A percentile compares a stretch with the other conserved stretches of the same genome.
Evolutionary conservation across 2,113 vertebrate genomes (phyloP).

Genomic region (Cyphomyrus discorhynchus): DNA sequence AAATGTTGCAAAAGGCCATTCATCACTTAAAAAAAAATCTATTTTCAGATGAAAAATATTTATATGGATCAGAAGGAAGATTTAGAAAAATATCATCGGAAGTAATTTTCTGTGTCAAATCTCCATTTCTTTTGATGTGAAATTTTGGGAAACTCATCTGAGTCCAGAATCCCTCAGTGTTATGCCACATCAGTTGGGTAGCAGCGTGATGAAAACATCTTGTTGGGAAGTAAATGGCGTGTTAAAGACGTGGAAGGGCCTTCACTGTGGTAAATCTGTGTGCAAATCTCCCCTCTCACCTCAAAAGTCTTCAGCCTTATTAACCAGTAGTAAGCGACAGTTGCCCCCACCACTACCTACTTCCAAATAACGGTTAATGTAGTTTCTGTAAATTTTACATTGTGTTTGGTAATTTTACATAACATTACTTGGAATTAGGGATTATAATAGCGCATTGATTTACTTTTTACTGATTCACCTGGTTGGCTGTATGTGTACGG

Average conservation of each 20-base stretch:
- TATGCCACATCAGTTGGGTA: slow-evolving; percentile 21
- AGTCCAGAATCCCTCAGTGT: slow-evolving; percentile 12
- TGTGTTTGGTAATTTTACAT: neutral
- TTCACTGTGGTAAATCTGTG: slow-evolving; percentile 24
- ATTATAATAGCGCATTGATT: neutral
- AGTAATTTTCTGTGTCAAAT: slow-evolving; percentile 33
- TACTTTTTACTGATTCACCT: neutral
- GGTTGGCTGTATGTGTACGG: neutral
- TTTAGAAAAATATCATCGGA: slow-evolving; percentile 1
- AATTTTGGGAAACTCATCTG: slow-evolving; percentile 20
- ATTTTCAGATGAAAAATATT: neutral
- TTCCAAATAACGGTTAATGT: neutral
- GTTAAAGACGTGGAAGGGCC: slow-evolving; percentile 33
- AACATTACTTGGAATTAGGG: neutral
- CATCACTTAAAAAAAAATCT: neutral
- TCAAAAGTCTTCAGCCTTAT: slow-evolving; percentile 40
- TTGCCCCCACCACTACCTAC: neutral
- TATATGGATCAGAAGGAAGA: neutral
- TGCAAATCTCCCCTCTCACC: slow-evolving; percentile 27
- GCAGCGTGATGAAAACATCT: slow-evolving; percentile 19
- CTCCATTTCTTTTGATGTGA: slow-evolving; percentile 23
- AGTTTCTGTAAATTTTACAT: neutral
- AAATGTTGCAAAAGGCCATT: neutral
- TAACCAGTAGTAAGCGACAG: slow-evolving; percentile 45
- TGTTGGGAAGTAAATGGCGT: slow-evolving; percentile 31